These are phyloP conservation scores for Acrossocheilus wenchowensis DNA, from an alignment of 2,797 vertebrate species.

Conservation along the genomic window DNA sequence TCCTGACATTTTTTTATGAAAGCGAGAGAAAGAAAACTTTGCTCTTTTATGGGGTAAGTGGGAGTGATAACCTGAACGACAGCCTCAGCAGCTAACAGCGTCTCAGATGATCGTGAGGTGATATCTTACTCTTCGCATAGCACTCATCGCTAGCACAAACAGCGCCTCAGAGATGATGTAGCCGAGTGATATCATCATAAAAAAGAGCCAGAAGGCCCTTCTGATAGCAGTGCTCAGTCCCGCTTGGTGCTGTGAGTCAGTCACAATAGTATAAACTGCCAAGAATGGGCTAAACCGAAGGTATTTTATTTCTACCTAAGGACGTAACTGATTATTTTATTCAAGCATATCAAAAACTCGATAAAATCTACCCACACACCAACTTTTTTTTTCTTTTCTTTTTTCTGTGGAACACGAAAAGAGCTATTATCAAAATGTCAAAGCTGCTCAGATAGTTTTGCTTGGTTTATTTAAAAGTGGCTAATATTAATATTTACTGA, in stretches of 20 bases:
- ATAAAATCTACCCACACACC: not conserved
- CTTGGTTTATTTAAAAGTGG: not conserved
- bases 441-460: not conserved
- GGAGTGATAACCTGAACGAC: not conserved
- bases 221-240: not conserved
- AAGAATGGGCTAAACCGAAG: not conserved
- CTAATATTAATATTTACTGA: not conserved
- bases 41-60: not conserved
- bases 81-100: not conserved
- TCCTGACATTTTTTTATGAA: conserved; percentile 1
- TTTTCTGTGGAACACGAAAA: not conserved
- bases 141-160: conserved; percentile 12
- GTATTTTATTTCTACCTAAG: not conserved
- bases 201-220: conserved; percentile 4
- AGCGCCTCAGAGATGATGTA: not conserved
- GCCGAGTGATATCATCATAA: conserved; percentile 17
- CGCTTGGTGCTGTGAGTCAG: not conserved
- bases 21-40: not conserved
- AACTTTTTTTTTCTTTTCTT: not conserved
- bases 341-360: not conserved
- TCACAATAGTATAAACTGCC: not conserved
- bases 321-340: not conserved
- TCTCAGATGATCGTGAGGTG: conserved; percentile 11
- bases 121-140: conserved; percentile 1
- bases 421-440: not conserved